Percentiles rank a stretch among this genome's conserved stretches.
These are phyloP conservation scores for Microcebus jonahi DNA, from an alignment of 2,113 vertebrate genomes.

Conservation along the genomic window DNA sequence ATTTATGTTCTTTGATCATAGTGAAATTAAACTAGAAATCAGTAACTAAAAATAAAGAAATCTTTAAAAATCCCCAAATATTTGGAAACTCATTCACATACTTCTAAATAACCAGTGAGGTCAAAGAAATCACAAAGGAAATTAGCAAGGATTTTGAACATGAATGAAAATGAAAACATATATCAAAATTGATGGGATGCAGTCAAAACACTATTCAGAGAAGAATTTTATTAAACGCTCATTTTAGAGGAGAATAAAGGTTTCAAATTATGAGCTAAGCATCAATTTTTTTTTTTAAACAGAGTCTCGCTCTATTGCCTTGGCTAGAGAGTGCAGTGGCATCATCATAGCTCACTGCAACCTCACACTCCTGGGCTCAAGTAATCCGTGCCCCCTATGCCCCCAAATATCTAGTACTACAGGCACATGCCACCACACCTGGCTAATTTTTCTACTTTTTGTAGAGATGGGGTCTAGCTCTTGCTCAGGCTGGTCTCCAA, in stretches of 20 bases:
- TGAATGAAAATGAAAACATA: constrained; percentile 33
- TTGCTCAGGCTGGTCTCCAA: too few species aligned
- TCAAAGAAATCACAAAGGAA: constrained; percentile 39
- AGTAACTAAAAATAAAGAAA: background rate
- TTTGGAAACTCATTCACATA: background rate
- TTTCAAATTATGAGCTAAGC: background rate
- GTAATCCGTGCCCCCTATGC: too few species aligned
- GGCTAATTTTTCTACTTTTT: too few species aligned
- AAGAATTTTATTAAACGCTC: constrained; percentile 32
- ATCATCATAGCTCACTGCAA: too few species aligned
- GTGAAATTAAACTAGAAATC: constrained; percentile 25
- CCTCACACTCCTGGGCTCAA: too few species aligned
- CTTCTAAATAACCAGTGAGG: background rate
- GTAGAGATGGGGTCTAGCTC: too few species aligned
- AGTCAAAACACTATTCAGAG: background rate
- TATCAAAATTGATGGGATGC: background rate
- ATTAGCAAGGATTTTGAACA: background rate
- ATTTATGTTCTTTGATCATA: background rate
- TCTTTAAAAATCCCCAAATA: background rate
- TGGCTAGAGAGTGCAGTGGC: too few species aligned
- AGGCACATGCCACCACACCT: too few species aligned
- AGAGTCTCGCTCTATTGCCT: too few species aligned
- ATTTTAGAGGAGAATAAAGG: background rate
- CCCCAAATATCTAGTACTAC: too few species aligned
- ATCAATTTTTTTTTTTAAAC: background rate